A percentile compares a stretch with the other conserved stretches of the same genome.
Evolutionary conservation across 2,113 vertebrate genomes (phyloP).

Genomic region (Tychaedon coryphoeus): DNA sequence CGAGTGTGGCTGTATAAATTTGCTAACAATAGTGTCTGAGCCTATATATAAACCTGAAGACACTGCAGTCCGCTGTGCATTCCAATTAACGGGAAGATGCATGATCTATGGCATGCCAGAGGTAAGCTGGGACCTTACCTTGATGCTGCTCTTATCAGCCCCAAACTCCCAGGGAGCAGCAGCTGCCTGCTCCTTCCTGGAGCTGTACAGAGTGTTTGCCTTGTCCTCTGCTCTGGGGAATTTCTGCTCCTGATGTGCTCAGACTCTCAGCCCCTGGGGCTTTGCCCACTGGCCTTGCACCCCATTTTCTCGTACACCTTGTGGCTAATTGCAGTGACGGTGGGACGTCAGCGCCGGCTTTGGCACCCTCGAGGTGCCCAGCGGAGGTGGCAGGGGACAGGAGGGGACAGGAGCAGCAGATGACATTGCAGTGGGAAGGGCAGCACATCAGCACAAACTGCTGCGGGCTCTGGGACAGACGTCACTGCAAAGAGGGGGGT

Average conservation of each 20-base stretch:
- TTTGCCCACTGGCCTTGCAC: accelerated
- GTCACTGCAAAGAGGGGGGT: not conserved
- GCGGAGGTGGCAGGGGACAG: not conserved
- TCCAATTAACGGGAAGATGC: not conserved
- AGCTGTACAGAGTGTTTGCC: accelerated
- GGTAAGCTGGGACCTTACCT: not conserved
- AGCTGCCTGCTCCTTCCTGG: accelerated
- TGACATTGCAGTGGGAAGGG: not conserved
- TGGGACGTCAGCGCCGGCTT: accelerated
- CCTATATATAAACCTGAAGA: conserved; percentile 1
- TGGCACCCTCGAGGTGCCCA: accelerated
- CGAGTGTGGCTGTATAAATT: not conserved
- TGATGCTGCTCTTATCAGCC: not conserved
- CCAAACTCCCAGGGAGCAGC: not conserved
- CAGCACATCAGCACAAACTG: not conserved
- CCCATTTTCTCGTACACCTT: accelerated
- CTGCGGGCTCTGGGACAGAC: not conserved
- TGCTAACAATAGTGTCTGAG: conserved; percentile 13
- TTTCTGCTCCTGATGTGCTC: accelerated
- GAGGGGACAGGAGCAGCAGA: not conserved
- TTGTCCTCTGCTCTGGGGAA: not conserved
- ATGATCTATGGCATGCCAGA: not conserved
- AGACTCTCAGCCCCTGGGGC: accelerated
- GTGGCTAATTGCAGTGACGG: accelerated
- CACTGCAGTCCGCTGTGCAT: not conserved